Base-by-base conservation (phyloP, 2,797 vertebrate species). In the Peromyscus attwateri region DNA sequence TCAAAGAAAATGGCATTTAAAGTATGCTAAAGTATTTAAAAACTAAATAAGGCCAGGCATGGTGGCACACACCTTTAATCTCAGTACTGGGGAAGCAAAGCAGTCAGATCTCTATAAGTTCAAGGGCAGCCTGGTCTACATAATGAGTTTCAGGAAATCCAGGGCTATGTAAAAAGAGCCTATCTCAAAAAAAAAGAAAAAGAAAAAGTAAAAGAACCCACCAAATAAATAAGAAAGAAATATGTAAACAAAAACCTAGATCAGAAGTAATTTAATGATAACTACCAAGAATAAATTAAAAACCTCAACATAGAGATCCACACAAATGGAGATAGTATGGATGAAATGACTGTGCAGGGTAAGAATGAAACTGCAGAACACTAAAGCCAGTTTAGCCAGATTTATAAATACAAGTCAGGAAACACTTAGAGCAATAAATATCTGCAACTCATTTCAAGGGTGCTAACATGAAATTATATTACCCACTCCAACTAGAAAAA, bases 21-120 rank as follows among this genome's bases (percentile, higher is more conserved):
- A 80, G 66, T 77, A 57, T 55, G 3, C 60, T 88, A 77, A 77
- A 4, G 40, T 64, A 87, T 55, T 82, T 71, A 75, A 85, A 90
- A 87, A n/a, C 70, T 87, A 91, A 92, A 60, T 43, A 49, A 31
- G 17, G 9, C 17, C 27, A 19, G 27, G 37, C 27, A 31, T 64
- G 16, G 23, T 64, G 40, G 16, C 16, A 19, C 37, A 83, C 16
- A 19, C 57, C 14, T 83, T 62, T 43, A 62, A 62, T 83, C 14
- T 27, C 25, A 46, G 81, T 4, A 84, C 27, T 66, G 4, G 60
- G 55, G 8, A 40, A 12, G 60, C 60, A 46, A 13, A 64, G 16
- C 40, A 84, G 27, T 4, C 13, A 83, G 27, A 83, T 43, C 81
- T 84, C 40, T 27, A 0, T 83, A 46, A 21, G 4, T 84, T 66